phyloP scores from a whole-genome alignment of 2,113 vertebrate genomes.

The Grantiella picta region DNA sequence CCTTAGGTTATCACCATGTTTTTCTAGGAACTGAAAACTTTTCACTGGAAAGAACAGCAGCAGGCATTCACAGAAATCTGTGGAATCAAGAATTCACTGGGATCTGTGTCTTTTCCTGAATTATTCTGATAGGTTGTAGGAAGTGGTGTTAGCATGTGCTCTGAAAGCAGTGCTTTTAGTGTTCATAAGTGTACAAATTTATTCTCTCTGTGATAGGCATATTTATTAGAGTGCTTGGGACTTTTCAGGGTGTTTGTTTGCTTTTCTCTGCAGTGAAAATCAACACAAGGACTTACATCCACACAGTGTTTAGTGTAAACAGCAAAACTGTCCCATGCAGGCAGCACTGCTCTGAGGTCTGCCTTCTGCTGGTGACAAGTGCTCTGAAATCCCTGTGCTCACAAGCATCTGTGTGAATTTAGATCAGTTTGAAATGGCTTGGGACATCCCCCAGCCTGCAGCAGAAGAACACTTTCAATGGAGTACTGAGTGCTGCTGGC shows the following conservation, averaged over 20 bases:
- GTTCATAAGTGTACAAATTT: neutral
- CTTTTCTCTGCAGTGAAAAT: neutral
- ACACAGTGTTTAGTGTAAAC: neutral
- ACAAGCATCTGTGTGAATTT: neutral
- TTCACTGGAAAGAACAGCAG: neutral
- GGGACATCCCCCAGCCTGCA: neutral
- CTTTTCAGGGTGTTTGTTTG: neutral
- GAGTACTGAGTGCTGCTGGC: neutral
- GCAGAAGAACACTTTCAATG: neutral
- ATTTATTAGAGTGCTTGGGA: neutral
- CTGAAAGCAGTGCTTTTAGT: neutral
- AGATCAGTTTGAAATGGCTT: fast-evolving
- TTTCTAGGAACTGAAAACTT: neutral
- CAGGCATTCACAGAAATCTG: neutral
- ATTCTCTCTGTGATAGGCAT: neutral
- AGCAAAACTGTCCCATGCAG: neutral
- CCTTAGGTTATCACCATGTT: neutral
- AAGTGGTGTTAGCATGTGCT: neutral
- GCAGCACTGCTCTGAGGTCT: neutral
- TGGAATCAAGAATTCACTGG: neutral
- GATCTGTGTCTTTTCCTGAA: neutral
- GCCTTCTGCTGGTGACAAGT: neutral
- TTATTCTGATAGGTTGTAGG: neutral
- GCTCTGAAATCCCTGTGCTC: neutral
- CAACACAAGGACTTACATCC: neutral